A percentile compares a stretch with the other conserved stretches of the same genome.
phyloP scores from a whole-genome alignment of 2,888 invertebrate species.

The Hoplodrina ambigua region DNA sequence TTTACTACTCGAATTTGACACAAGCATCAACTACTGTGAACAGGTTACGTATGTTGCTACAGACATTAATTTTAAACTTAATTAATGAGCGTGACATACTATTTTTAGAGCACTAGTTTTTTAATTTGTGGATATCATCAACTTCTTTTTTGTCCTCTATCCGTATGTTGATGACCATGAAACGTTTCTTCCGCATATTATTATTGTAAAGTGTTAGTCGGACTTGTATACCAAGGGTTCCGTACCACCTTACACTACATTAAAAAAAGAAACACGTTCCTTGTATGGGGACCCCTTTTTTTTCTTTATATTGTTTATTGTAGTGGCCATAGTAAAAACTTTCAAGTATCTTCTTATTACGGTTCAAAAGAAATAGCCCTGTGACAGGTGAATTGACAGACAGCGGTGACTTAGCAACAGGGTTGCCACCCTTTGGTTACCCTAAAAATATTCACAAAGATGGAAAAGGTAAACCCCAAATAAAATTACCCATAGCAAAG shows the following conservation, averaged over 20 bases:
- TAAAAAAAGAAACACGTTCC: no score
- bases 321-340: no score
- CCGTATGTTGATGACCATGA: background rate
- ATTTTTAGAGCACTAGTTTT: constrained; percentile 4
- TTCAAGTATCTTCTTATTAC: no score
- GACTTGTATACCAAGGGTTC: no score
- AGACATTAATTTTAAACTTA: background rate
- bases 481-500: background rate
- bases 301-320: no score
- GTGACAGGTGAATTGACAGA: no score
- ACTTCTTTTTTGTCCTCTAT: background rate
- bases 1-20: background rate
- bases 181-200: background rate
- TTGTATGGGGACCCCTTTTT: no score
- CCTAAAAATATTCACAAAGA: no score
- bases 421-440: no score
- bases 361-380: no score
- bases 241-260: no score
- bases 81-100: constrained; percentile 1
- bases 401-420: no score
- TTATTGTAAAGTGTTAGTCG: background rate
- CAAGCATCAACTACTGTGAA: background rate
- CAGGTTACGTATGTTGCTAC: background rate
- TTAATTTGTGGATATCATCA: background rate
- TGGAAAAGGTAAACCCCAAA: background rate